Evolutionary conservation across 2,113 vertebrate genomes (phyloP), one percentile per base, ranked within the genome.

Genomic region (Charadrius vociferus): DNA sequence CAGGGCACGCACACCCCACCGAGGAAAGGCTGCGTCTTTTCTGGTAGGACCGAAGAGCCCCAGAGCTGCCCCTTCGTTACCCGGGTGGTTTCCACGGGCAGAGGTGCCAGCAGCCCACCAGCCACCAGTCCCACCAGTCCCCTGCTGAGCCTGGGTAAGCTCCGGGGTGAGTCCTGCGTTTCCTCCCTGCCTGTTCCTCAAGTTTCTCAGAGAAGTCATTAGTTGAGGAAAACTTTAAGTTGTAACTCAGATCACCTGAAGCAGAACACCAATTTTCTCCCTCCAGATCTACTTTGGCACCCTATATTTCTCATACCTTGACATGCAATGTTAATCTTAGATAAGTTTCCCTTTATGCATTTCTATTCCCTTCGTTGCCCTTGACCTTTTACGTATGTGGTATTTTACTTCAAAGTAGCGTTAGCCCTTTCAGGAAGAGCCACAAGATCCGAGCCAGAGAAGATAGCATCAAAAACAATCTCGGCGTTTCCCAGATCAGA

Each of bases 1-100:
- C 29, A 0, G 23, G 30, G 72, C 20, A 12, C 0, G 11, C 19
- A 3, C 21, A 1, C 1, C 47, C 37, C 0, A 0, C n/a, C 0
- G 2, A 32, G 47, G 47, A 9, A 4, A 30, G 15, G 43, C 14
- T 15, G 32, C 32, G 26, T 4, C 20, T 0, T 37, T 29, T 7
- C 45, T 4, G 24, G 7, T 0, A 2, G 73, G n/a, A 12, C 19
- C 5, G 17, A 14, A 7, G 13, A 52, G 34, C 13, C 34, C 1
- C 58, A 14, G 55, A 23, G 21, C 52, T 45, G 29, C 1, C 41
- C 30, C n/a, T 15, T 6, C 6, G 1, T 7, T 7, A 2, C 45
- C 19, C 0, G n/a, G 12, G 4, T 0, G 18, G 37, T 9, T 30
- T 30, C 27, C 37, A 9, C 0, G 3, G 19, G 49, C 2, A 4